Evolutionary conservation across 1,140 invertebrate genomes (phyloP).

Genomic region (Drosophila rhopaloa): DNA sequence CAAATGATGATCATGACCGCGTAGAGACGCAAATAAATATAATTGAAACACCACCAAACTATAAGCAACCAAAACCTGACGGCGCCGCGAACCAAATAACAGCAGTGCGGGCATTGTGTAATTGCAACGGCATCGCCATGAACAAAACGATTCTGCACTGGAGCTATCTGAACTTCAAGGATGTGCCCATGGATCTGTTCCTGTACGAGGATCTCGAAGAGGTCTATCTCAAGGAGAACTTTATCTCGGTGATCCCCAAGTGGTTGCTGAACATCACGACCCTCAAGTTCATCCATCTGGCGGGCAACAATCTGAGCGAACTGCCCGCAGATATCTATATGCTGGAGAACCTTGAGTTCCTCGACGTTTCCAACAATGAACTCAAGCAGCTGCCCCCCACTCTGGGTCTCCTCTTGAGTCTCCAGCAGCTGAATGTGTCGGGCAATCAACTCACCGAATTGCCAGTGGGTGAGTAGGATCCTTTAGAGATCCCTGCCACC

Average conservation of each 20-base stretch:
- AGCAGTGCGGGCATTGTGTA: slow-evolving; percentile 59
- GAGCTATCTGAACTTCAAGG: slow-evolving; percentile 83
- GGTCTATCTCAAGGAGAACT: slow-evolving; percentile 82
- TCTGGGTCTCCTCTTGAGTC: slow-evolving; percentile 60
- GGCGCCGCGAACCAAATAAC: slow-evolving; percentile 26
- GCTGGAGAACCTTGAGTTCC: slow-evolving; percentile 79
- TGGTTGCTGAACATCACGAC: slow-evolving; percentile 81
- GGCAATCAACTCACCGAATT: slow-evolving; percentile 72
- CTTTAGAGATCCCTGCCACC: too few species aligned
- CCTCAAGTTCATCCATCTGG: slow-evolving; percentile 79
- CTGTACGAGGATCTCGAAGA: slow-evolving; percentile 81
- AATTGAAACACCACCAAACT: slow-evolving; percentile 45
- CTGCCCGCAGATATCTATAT: slow-evolving; percentile 76
- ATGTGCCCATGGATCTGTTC: slow-evolving; percentile 80
- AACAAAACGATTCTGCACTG: slow-evolving; percentile 82
- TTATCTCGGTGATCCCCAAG: slow-evolving; percentile 78
- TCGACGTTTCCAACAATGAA: slow-evolving; percentile 81
- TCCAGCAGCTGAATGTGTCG: slow-evolving; percentile 74
- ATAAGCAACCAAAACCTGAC: slow-evolving; percentile 27
- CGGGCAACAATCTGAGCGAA: slow-evolving; percentile 73
- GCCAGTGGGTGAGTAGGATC: slow-evolving; percentile 53
- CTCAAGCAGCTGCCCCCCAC: slow-evolving; percentile 67
- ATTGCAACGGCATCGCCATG: slow-evolving; percentile 61
- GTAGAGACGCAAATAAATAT: slow-evolving; percentile 65
- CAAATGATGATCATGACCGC: slow-evolving; percentile 80